phyloP scores from a whole-genome alignment of 2,888 invertebrate species.

The Torymus auratus region DNA sequence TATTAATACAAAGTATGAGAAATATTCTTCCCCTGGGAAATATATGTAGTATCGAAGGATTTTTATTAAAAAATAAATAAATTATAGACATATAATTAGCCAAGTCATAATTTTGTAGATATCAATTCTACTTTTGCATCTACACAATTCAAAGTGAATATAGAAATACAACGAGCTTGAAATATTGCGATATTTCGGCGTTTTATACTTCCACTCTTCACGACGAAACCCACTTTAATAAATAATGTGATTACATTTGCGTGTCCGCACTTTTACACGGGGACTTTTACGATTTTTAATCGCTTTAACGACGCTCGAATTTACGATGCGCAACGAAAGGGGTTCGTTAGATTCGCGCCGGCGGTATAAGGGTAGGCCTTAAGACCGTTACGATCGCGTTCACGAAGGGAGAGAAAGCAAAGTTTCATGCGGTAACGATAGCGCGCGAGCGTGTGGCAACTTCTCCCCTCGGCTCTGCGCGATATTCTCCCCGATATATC shows the following conservation, averaged over 20 bases:
- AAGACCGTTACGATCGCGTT: not conserved
- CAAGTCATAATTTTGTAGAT: too few relatives aligned
- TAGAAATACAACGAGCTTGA: too few relatives aligned
- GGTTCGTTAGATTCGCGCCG: constrained; percentile 39
- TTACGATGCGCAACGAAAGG: constrained; percentile 50
- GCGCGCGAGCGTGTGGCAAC: constrained; percentile 7
- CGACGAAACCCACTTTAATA: not conserved
- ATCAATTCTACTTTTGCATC: too few relatives aligned
- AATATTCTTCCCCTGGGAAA: too few relatives aligned
- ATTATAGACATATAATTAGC: too few relatives aligned
- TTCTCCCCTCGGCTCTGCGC: constrained; percentile 23
- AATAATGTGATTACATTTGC: constrained; percentile 14
- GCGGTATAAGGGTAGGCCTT: not conserved
- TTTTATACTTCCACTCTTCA: not conserved
- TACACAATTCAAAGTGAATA: too few relatives aligned
- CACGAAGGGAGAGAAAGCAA: constrained; percentile 13
- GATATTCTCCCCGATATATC: constrained; percentile 22
- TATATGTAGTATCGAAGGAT: too few relatives aligned
- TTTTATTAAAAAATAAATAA: too few relatives aligned
- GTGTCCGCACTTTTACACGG: constrained; percentile 1
- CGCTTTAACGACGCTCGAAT: constrained; percentile 49
- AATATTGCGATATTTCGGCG: not conserved
- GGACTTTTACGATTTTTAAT: constrained; percentile 55
- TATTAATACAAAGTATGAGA: too few relatives aligned
- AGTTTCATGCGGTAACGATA: constrained; percentile 44